Percentiles rank a stretch among this genome's conserved stretches.
phyloP scores from a whole-genome alignment of 1,140 invertebrate species.

The Sitophilus oryzae region DNA sequence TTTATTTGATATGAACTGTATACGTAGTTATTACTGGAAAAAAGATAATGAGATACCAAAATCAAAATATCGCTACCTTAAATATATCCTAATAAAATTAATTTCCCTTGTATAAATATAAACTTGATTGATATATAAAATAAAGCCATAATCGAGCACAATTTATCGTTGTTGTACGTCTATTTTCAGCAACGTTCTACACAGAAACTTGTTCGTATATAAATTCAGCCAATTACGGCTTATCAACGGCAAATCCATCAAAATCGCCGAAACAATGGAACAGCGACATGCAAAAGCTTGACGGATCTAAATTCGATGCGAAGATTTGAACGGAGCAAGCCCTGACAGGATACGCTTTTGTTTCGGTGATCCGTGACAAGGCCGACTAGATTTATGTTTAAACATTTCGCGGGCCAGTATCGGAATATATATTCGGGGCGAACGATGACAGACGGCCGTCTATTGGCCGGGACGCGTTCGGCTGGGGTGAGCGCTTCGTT shows the following conservation, averaged over 20 bases:
- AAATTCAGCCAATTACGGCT: slow-evolving; percentile 32
- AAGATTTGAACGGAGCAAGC: slow-evolving; percentile 36
- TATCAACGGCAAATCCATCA: slow-evolving; percentile 37
- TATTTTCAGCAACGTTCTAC: too few relatives aligned
- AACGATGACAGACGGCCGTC: slow-evolving; percentile 19
- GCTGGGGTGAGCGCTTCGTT: too few relatives aligned
- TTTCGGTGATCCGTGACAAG: slow-evolving; percentile 38
- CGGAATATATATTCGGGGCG: slow-evolving; percentile 28
- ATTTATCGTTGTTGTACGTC: too few relatives aligned
- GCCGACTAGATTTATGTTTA: slow-evolving; percentile 35
- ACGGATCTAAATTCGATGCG: slow-evolving; percentile 37
- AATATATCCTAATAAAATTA: too few relatives aligned
- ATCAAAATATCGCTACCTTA: too few relatives aligned
- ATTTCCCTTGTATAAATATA: too few relatives aligned
- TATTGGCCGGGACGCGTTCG: background rate
- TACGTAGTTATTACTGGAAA: too few relatives aligned
- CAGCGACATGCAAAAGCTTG: slow-evolving; percentile 35
- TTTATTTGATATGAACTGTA: too few relatives aligned
- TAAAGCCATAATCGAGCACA: too few relatives aligned
- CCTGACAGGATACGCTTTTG: slow-evolving; percentile 37
- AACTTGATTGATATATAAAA: too few relatives aligned
- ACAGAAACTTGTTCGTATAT: too few relatives aligned
- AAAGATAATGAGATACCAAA: too few relatives aligned
- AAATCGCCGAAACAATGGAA: slow-evolving; percentile 37
- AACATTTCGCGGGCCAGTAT: slow-evolving; percentile 16